Evolutionary conservation across 2,797 vertebrate species (phyloP).

Genomic region (Gymnoscopelus braueri): DNA sequence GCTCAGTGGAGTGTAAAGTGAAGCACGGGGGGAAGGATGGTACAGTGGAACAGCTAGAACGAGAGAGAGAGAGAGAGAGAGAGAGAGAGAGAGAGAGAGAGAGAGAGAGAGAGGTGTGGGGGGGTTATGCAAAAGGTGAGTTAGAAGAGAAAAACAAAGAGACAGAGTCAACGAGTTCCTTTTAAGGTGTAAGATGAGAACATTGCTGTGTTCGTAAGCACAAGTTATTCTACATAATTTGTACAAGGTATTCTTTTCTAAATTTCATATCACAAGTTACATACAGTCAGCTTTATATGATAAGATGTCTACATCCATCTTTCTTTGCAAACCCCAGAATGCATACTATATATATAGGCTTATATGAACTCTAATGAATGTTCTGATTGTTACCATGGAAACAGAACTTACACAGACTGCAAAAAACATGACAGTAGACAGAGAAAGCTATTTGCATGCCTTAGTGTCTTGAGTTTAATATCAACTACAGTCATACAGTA

Average conservation of each 20-base stretch:
- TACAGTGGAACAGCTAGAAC: constrained; percentile 61
- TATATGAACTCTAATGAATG: constrained; percentile 11
- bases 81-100: constrained; percentile 10
- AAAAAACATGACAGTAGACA: constrained; percentile 3
- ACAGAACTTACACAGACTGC: not conserved
- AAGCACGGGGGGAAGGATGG: constrained; percentile 49
- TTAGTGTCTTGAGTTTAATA: constrained; percentile 13
- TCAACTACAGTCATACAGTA: constrained; percentile 10
- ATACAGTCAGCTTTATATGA: not conserved
- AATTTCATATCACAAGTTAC: constrained; percentile 15
- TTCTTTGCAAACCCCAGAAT: constrained; percentile 6
- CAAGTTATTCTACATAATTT: not conserved
- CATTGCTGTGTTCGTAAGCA: not conserved
- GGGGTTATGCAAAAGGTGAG: not conserved
- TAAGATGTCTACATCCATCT: not conserved
- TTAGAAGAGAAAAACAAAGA: constrained; percentile 19
- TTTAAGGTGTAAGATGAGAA: too few species aligned
- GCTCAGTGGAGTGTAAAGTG: constrained; percentile 77
- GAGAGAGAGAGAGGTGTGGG: constrained; percentile 10
- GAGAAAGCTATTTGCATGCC: not conserved
- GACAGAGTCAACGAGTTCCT: constrained; percentile 16
- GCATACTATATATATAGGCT: not conserved
- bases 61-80: constrained; percentile 17
- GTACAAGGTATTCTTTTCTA: too few species aligned
- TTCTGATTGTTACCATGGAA: constrained; percentile 11